A percentile compares a stretch with the other conserved stretches of the same genome.
Evolutionary conservation across 1,140 invertebrate species (phyloP).

Genomic region (Streblospio benedicti): DNA sequence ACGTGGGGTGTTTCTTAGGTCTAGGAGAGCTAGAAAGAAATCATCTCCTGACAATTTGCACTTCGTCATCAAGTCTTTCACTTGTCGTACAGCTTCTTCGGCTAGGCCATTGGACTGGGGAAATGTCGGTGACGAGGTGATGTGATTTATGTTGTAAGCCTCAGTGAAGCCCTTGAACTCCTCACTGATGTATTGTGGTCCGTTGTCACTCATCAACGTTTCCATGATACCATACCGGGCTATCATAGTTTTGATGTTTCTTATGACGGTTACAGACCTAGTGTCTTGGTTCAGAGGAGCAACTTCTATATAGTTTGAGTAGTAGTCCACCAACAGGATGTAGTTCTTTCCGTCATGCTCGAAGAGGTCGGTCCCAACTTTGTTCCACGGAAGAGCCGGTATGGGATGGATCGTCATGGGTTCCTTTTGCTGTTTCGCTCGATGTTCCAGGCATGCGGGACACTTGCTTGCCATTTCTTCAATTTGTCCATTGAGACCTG

Average conservation of each 20-base stretch:
- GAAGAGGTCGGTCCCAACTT: no score
- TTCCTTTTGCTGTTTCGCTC: conserved; percentile 4
- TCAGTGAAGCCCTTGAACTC: no score
- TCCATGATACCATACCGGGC: conserved; percentile 22
- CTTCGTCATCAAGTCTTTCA: conserved; percentile 26
- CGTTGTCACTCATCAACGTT: conserved; percentile 23
- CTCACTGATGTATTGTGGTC: conserved; percentile 21
- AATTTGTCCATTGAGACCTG: conserved; percentile 19
- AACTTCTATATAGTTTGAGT: no score
- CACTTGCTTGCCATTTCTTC: conserved; percentile 10
- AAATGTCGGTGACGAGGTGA: conserved; percentile 18
- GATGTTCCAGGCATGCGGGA: neutral
- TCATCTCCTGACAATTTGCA: conserved; percentile 11
- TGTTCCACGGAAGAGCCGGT: no score
- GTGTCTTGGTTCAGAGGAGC: no score
- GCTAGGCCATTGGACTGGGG: conserved; percentile 24
- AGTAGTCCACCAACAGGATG: no score
- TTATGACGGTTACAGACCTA: no score
- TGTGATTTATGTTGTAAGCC: no score
- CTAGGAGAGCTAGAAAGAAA: conserved; percentile 20
- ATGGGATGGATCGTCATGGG: conserved; percentile 1
- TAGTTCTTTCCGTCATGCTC: no score
- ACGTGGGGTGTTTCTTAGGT: conserved; percentile 23
- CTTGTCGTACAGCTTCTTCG: conserved; percentile 23
- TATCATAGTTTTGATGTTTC: no score